Evolutionary conservation across 2,797 vertebrate species (phyloP), one percentile per base, ranked within the genome.

Genomic region (Cossypha dichroa): DNA sequence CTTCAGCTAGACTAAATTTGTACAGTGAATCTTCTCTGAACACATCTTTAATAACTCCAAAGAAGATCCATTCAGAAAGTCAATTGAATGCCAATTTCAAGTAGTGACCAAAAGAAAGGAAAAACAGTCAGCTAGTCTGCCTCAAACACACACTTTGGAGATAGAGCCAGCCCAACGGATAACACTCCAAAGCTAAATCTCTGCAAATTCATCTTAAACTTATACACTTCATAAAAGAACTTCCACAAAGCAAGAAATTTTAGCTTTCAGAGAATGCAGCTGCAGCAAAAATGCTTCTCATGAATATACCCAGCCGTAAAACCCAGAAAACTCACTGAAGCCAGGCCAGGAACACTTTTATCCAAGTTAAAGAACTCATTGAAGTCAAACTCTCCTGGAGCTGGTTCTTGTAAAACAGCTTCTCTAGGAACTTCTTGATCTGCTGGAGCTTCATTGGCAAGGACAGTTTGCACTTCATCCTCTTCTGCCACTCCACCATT

Each of bases 331-430:
- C 99, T 99, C 98, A 99, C 99, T 97, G 99, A 99, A 91, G 99
- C 99, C 98, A 99, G 96, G 74, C 99, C 99, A 69, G 99, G 99
- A 98, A 99, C 99, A 15, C 98, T 99, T 97, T 99, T 99, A 97
- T 99, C 99, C 97, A 99, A 98, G 97, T 99, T 99, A 98, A 99
- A 99, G 97, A 99, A 99, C 86, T 99, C 99, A 93, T 99, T 99
- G 98, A 99, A 99, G 97, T 99, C 99, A 98, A 99, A 99, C 69
- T 99, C 99, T 95, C 99, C 99, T 18, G 98, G 97, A 21, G 98
- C 97, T 45, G 99, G 98, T 88, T 99, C 99, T 12, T 99, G 98
- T 51, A 99, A 97, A 68, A 99, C 96, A 2, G 98, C 98, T 16
- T 99, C 98, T 94, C 98, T 99, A 49, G 99, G 99, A 94, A 99